Evolutionary conservation across 2,797 vertebrate genomes (phyloP), one percentile per base, ranked within the genome.

Genomic region (Pampus argenteus): DNA sequence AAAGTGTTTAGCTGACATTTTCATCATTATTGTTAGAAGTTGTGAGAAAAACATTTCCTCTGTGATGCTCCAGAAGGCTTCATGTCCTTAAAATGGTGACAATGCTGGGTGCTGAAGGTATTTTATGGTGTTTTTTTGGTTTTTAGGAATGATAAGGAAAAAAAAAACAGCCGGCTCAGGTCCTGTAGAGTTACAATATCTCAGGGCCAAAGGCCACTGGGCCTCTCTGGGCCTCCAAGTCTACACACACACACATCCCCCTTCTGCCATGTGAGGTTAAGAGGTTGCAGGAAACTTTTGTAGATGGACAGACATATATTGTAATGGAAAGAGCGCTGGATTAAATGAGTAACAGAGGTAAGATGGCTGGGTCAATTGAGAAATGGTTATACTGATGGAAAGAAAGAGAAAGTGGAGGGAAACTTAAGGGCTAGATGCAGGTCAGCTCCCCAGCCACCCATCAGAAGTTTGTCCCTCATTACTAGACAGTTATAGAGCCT

Each of bases 401-500:
- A 71, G 63, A 0, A 11, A 52, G 55, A 78, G 67, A 63, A 62
- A 67, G 48, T 34, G 49, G 74, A 71, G 51, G 25, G 58, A 61
- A 61, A 63, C 74, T 61, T 71, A 47, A 75, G 54, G 40, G 76
- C 76, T 80, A 52, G 72, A 78, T 86, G 68, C 79, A 86, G 90
- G 86, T 91, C 88, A 79, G 71, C 74, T 88, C 75, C 77, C 56
- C 23, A 64, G 86, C 69, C 76, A 57, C 81, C 75, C 76, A 78
- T 89, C 76, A 87, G 63, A 78, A 66, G 71, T 72, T 82, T 84
- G 79, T 83, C 78, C 84, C 81, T 93, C 87, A 90, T 93, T 92
- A 92, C 71, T 64, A 42, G 60, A 56, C 68, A 60, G 79, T 92
- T 89, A 91, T 61, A 55, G 54, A 54, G 55, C 71, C 66, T 77